These are phyloP conservation scores for Hanleya hanleyi DNA, from an alignment of 2,888 invertebrate species.

Conservation along the genomic window DNA sequence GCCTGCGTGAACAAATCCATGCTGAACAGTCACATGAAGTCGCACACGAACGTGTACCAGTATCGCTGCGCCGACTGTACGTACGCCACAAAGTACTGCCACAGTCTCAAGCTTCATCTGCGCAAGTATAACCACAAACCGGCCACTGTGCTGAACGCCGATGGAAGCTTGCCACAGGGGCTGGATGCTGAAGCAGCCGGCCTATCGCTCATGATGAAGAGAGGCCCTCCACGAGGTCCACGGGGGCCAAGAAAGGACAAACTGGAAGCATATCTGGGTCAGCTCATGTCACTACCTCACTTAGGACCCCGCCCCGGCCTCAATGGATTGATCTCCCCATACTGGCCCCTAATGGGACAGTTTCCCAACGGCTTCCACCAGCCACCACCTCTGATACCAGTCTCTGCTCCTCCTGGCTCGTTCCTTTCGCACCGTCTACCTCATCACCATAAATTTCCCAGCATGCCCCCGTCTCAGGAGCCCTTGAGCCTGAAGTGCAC, in stretches of 20 bases:
- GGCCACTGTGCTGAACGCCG: constrained; percentile 82
- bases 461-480: not conserved
- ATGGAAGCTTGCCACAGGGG: constrained; percentile 70
- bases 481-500: constrained; percentile 64
- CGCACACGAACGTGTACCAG: constrained; percentile 89
- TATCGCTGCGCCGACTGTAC: constrained; percentile 94
- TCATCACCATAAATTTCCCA: not conserved
- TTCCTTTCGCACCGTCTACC: not conserved
- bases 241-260: constrained; percentile 63
- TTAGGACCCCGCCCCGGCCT: constrained; percentile 45
- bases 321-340: constrained; percentile 59
- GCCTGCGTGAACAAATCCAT: constrained; percentile 82
- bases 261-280: constrained; percentile 37
- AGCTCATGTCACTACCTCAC: constrained; percentile 42
- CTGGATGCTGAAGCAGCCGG: constrained; percentile 67
- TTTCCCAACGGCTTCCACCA: constrained; percentile 32
- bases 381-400: constrained; percentile 35
- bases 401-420: constrained; percentile 7
- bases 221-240: constrained; percentile 71
- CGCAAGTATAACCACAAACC: constrained; percentile 93
- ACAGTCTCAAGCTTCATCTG: constrained; percentile 95
- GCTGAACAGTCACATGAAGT: constrained; percentile 98
- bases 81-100: constrained; percentile 98
- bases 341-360: constrained; percentile 61
- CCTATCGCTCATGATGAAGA: constrained; percentile 62